phyloP scores from a whole-genome alignment of 2,888 invertebrate species.

The Nebria brevicollis region DNA sequence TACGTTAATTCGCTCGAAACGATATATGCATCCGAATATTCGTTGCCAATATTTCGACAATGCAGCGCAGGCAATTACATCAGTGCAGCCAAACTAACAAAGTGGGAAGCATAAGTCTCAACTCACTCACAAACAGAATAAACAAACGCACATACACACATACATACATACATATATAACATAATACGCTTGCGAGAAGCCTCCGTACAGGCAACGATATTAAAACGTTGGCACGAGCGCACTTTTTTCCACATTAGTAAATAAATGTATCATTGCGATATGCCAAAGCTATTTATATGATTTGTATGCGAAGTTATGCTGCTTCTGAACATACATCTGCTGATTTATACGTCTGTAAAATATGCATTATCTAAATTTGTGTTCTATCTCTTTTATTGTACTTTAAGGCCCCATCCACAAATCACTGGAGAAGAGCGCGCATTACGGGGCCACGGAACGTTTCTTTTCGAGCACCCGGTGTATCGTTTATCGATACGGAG shows the following conservation, averaged over 20 bases:
- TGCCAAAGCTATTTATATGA: constrained; percentile 56
- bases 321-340: constrained; percentile 58
- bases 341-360: constrained; percentile 63
- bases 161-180: background rate
- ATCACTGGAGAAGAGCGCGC: constrained; percentile 53
- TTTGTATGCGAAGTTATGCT: constrained; percentile 61
- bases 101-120: constrained; percentile 24
- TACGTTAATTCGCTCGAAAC: constrained; percentile 31
- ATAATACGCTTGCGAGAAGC: background rate
- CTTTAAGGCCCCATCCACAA: constrained; percentile 58
- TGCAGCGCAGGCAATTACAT: constrained; percentile 38
- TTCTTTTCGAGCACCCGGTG: constrained; percentile 34
- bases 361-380: constrained; percentile 64
- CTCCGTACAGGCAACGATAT: constrained; percentile 20
- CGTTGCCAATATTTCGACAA: constrained; percentile 45
- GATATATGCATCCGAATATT: constrained; percentile 10
- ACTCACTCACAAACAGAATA: constrained; percentile 15
- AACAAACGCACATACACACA: background rate
- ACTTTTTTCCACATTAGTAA: constrained; percentile 55
- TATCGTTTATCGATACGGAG: constrained; percentile 39
- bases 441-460: constrained; percentile 26
- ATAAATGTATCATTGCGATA: constrained; percentile 56
- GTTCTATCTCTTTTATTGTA: constrained; percentile 63
- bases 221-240: constrained; percentile 45
- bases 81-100: constrained; percentile 13